Percentiles rank a stretch among this genome's conserved stretches.
These are phyloP conservation scores for Anagrus nilaparvatae DNA, from an alignment of 1,140 invertebrate genomes.

Conservation along the genomic window DNA sequence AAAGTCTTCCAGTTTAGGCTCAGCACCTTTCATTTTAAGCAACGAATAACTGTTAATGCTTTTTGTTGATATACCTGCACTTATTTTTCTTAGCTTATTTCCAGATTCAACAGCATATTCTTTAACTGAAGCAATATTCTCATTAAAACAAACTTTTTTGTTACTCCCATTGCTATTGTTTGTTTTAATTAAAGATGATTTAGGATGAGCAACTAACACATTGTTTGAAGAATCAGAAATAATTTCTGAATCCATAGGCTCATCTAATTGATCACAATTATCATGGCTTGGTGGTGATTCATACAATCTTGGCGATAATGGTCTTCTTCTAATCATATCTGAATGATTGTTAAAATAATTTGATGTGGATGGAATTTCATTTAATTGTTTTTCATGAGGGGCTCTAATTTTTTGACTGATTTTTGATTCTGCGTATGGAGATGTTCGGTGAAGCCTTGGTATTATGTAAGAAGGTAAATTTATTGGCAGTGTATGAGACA, in stretches of 20 bases:
- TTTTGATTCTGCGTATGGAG: neutral
- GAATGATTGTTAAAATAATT: no score
- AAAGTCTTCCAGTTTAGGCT: constrained; percentile 25
- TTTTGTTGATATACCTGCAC: constrained; percentile 20
- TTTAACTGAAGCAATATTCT: constrained; percentile 9
- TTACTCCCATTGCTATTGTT: neutral
- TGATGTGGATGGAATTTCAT: no score
- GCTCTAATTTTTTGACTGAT: no score
- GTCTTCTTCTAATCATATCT: no score
- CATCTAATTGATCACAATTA: no score
- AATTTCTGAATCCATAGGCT: no score
- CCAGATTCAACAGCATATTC: constrained; percentile 23
- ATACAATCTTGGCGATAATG: no score
- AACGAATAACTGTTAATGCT: constrained; percentile 6
- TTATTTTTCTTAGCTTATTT: constrained; percentile 22
- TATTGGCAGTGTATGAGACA: neutral
- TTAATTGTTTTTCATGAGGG: no score
- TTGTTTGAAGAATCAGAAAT: neutral
- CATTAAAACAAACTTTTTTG: constrained; percentile 24
- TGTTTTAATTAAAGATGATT: neutral
- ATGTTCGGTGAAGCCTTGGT: constrained; percentile 1
- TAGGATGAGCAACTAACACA: constrained; percentile 7
- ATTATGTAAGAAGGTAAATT: constrained; percentile 1
- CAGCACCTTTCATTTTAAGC: constrained; percentile 1
- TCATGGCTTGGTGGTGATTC: no score